Base-by-base conservation (phyloP, 2,113 vertebrate species). In the Gymnobelideus leadbeateri region DNA sequence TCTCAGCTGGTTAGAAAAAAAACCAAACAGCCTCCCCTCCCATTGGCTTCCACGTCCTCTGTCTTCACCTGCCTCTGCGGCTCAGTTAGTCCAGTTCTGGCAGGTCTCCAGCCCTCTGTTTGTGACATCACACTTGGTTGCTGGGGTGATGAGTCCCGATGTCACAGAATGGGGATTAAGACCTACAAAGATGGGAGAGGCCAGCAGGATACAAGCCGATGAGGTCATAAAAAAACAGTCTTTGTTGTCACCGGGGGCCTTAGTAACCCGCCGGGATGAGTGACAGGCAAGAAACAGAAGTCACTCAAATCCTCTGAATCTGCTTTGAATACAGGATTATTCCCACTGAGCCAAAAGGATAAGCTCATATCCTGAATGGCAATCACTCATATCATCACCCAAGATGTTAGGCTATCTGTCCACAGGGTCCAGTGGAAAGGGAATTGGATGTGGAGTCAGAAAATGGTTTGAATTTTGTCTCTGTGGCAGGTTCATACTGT, bases 61-160 rank as follows among this genome's bases (percentile, higher is more conserved):
- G 10, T 50, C 3, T 28, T 50, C 24, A 14, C 89, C 51, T 90
- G 92, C 53, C 94, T 0, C 0, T 91, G 94, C 47, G 50, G 90
- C 90, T 91, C 55, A 8, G 43, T 31, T 24, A n/a, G 9, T 21
- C 46, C 14, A 2, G 0, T 28, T 10, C 3, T 94, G 94, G 96
- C 96, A 51, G 47, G 68, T 12, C 11, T 3, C 77, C 14, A 2
- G 49, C 89, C 43, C 91, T 96, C 91, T 98, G 97, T 98, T 98
- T 98, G 96, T 96, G 94, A 84, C 96, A 90, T 97, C 97, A 84
- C 31, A 31, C 84, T 90, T 23, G n/a, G 97, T 98, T 92, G 96
- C 94, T 95, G 2, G 21, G 96, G 97, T 96, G 93, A 97, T 51
- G 92, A 91, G 68, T 61, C 95, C 77, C 49, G 14, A 95, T 94